phyloP scores from a whole-genome alignment of 2,113 vertebrate species.

The Aspidoscelis tigris region DNA sequence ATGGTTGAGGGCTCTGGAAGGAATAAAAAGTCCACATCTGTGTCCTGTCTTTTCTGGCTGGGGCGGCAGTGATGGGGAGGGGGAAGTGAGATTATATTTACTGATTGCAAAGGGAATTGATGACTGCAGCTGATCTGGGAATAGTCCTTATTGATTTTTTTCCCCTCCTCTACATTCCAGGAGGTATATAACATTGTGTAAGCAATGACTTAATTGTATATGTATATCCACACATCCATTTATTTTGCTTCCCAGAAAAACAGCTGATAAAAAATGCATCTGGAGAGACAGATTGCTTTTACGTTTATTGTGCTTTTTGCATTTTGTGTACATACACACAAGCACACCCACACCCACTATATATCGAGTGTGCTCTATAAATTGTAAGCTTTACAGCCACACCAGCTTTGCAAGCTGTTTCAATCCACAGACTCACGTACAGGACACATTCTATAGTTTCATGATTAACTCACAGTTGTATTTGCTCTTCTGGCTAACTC shows the following conservation, averaged over 20 bases:
- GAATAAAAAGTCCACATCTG: neutral
- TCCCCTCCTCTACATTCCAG: slow-evolving; percentile 14
- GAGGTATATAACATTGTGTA: slow-evolving; percentile 21
- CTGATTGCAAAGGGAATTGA: slow-evolving; percentile 36
- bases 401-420: slow-evolving; percentile 26
- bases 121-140: slow-evolving; percentile 7
- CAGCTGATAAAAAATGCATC: slow-evolving; percentile 39
- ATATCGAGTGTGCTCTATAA: neutral
- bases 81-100: slow-evolving; percentile 15
- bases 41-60: fast-evolving
- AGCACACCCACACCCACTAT: no score
- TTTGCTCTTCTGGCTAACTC: neutral
- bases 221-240: slow-evolving; percentile 20
- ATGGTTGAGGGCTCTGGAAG: slow-evolving; percentile 34
- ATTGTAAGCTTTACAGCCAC: neutral
- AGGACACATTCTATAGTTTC: neutral
- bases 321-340: no score
- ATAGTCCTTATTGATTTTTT: slow-evolving; percentile 36
- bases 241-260: slow-evolving; percentile 18
- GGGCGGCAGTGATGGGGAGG: neutral
- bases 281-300: slow-evolving; percentile 29
- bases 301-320: neutral
- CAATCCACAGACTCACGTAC: neutral
- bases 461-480: slow-evolving; percentile 1
- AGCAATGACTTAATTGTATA: slow-evolving; percentile 45